A percentile compares a stretch with the other conserved stretches of the same genome.
These are phyloP conservation scores for Archips crataeganus DNA, from an alignment of 2,888 invertebrate genomes.

Conservation along the genomic window DNA sequence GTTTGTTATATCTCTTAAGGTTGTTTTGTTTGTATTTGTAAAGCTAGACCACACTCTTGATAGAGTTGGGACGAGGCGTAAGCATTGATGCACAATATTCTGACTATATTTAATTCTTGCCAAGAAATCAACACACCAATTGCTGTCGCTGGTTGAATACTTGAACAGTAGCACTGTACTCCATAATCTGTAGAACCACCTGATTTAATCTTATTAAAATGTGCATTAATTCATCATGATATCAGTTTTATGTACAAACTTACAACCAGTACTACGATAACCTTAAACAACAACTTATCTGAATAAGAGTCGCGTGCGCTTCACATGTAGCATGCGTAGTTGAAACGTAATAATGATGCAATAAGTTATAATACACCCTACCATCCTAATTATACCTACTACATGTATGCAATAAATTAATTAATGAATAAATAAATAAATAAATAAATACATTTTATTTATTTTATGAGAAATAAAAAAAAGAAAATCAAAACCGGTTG, in stretches of 20 bases:
- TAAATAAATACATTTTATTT: too few species aligned
- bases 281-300: background rate
- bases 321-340: background rate
- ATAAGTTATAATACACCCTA: background rate
- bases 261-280: background rate
- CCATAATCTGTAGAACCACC: too few species aligned
- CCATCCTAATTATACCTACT: too few species aligned
- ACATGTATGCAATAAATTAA: too few species aligned
- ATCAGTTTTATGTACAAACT: slow-evolving; percentile 3
- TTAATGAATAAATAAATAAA: too few species aligned
- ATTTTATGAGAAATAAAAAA: too few species aligned
- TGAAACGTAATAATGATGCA: slow-evolving; percentile 2
- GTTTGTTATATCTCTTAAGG: background rate
- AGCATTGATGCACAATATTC: too few species aligned
- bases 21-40: background rate
- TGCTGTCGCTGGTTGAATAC: too few species aligned
- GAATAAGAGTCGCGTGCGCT: background rate
- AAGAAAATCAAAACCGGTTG: too few species aligned
- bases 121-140: too few species aligned
- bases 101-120: too few species aligned
- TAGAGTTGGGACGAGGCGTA: background rate
- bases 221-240: background rate
- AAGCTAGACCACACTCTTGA: background rate
- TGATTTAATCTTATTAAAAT: background rate
- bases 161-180: too few species aligned